Evolutionary conservation across 2,797 vertebrate species (phyloP), one percentile per base, ranked within the genome.

Genomic region (Urophycis tenuis): DNA sequence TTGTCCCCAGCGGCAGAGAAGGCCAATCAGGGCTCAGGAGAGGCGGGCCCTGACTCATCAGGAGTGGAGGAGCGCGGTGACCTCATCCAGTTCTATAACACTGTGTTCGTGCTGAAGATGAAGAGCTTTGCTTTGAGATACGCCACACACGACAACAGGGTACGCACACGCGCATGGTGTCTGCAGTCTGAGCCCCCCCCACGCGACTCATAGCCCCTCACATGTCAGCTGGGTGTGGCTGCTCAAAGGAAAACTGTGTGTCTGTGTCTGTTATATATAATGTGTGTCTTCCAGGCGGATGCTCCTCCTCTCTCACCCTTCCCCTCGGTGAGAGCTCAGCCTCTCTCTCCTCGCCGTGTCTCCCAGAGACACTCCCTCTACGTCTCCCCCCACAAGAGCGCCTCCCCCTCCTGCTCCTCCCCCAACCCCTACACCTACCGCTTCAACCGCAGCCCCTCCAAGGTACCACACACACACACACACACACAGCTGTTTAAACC

Each of bases 71-170:
- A 93, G 1, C 95, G 97, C 69, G 95, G 96, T 22, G 96, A 99
- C 89, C 95, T 99, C 45, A 98, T 98, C 84, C 95, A 95, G 86
- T 99, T 99, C 87, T 99, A 99, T 89, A 99, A 99, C 75, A 86
- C 90, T 0, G 88, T 98, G 81, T 99, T 94, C 15, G 91, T 99
- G 74, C 89, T 92, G 89, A 95, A 93, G 91, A 95, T 98, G 81
- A 95, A 96, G 78, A 91, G 91, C 25, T 99, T 99, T 45, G 97
- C 95, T 11, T 83, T 95, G 83, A 94, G 94, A 88, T 99, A 97
- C 0, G 92, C 92, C 71, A 80, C 89, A 79, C 88, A 91, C 2
- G 96, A 97, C 33, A 91, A 91, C 73, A 82, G 90, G 89, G 97
- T 99, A 94, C 60, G 12, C 60, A 29, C 49, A 60, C 49, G n/a